Evolutionary conservation across 2,113 vertebrate genomes (phyloP).

Genomic region (Piliocolobus tephrosceles): DNA sequence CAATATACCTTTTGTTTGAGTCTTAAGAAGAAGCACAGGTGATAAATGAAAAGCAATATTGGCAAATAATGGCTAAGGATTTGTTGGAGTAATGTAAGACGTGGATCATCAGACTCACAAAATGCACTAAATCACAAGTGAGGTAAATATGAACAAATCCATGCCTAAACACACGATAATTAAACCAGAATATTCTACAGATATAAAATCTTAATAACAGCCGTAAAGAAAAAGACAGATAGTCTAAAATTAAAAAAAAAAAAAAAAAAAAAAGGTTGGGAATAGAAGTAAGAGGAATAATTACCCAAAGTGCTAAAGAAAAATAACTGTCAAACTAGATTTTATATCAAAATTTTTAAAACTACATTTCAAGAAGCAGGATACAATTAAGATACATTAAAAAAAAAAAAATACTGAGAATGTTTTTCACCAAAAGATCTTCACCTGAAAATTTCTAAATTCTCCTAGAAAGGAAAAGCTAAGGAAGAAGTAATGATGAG

Average conservation of each 20-base stretch:
- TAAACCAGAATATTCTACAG: background rate
- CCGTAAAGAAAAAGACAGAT: background rate
- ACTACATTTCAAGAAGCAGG: background rate
- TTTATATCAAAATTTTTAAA: background rate
- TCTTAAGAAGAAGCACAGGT: background rate
- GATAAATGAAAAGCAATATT: background rate
- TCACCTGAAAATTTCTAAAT: background rate
- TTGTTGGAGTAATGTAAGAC: background rate
- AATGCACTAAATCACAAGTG: background rate
- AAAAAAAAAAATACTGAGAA: constrained; percentile 3
- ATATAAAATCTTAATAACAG: background rate
- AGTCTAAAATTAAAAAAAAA: background rate
- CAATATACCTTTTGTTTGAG: background rate
- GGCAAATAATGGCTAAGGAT: background rate
- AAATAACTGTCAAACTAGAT: background rate
- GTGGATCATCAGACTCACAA: background rate
- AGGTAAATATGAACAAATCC: background rate
- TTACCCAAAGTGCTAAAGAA: background rate
- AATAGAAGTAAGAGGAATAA: background rate
- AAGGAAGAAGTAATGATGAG: background rate
- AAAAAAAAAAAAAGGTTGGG: background rate
- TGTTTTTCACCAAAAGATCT: background rate
- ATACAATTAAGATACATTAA: background rate
- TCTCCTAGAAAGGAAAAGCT: background rate
- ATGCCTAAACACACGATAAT: background rate